phyloP scores from a whole-genome alignment of 2,113 vertebrate species.

The Poicephalus meyeri region DNA sequence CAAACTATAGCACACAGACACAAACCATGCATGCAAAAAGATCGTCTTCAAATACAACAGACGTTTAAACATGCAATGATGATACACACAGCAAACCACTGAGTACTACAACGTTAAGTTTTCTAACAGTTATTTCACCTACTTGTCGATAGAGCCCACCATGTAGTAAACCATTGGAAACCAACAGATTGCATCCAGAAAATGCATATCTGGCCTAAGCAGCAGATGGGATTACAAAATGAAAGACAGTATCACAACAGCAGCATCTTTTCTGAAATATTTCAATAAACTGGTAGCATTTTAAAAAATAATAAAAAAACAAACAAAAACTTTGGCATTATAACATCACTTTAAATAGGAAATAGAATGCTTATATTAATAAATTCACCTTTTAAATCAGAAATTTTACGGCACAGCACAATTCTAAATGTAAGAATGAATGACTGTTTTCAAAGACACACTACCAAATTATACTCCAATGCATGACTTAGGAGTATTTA shows the following conservation, averaged over 20 bases:
- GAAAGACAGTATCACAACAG: conserved; percentile 79
- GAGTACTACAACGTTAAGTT: conserved; percentile 61
- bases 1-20: neutral
- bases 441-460: neutral
- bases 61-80: conserved; percentile 69
- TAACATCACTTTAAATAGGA: neutral
- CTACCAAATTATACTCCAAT: neutral
- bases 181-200: conserved; percentile 99
- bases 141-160: conserved; percentile 98
- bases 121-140: conserved; percentile 77
- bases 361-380: neutral
- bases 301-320: neutral
- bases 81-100: conserved; percentile 64
- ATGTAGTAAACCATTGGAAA: conserved; percentile 99
- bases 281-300: conserved; percentile 46
- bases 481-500: neutral
- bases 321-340: neutral
- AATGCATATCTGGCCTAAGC: conserved; percentile 96
- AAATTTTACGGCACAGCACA: conserved; percentile 61
- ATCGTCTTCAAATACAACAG: neutral
- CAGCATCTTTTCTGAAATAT: conserved; percentile 49
- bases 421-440: neutral
- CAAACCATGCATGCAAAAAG: conserved; percentile 61
- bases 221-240: conserved; percentile 80
- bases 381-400: conserved; percentile 54